These are phyloP conservation scores for Prorops nasuta DNA, from an alignment of 1,140 invertebrate genomes.

Conservation along the genomic window DNA sequence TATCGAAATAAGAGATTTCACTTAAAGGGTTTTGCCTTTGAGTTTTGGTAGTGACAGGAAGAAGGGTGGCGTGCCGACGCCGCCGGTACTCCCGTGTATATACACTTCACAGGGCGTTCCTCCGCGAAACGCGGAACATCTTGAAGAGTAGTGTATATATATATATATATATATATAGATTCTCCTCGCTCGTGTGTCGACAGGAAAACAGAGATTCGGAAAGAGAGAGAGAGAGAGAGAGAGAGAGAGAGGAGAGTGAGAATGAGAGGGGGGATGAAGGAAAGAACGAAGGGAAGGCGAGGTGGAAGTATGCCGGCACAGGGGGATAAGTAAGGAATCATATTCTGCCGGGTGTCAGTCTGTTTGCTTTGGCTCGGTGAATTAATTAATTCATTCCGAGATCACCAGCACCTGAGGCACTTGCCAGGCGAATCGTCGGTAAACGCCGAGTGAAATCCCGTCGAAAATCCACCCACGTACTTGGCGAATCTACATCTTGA, in stretches of 20 bases:
- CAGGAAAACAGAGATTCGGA: slow-evolving; percentile 4
- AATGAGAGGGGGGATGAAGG: slow-evolving; percentile 22
- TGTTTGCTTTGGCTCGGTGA: slow-evolving; percentile 43
- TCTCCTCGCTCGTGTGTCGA: too few species aligned
- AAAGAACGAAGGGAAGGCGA: slow-evolving; percentile 4
- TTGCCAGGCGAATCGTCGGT: slow-evolving; percentile 8
- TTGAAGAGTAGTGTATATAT: too few species aligned
- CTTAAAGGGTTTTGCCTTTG: slow-evolving; percentile 58
- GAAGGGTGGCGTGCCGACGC: slow-evolving; percentile 26
- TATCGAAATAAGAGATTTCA: slow-evolving; percentile 59
- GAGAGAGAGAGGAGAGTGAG: slow-evolving; percentile 30
- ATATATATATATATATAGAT: too few species aligned
- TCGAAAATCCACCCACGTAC: slow-evolving; percentile 11
- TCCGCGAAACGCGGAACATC: too few species aligned
- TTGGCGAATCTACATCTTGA: too few species aligned
- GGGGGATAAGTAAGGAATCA: slow-evolving; percentile 47
- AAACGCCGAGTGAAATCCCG: slow-evolving; percentile 7
- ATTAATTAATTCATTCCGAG: slow-evolving; percentile 50
- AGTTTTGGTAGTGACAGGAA: slow-evolving; percentile 58
- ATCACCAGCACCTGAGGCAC: slow-evolving; percentile 31
- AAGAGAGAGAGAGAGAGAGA: slow-evolving; percentile 11
- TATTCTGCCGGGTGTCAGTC: slow-evolving; percentile 46
- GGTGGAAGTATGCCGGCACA: slow-evolving; percentile 9
- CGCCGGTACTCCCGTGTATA: slow-evolving; percentile 10
- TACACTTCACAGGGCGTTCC: slow-evolving; percentile 8